These are phyloP conservation scores for Pseudomyrmex gracilis DNA, from an alignment of 1,140 invertebrate genomes.

Conservation along the genomic window DNA sequence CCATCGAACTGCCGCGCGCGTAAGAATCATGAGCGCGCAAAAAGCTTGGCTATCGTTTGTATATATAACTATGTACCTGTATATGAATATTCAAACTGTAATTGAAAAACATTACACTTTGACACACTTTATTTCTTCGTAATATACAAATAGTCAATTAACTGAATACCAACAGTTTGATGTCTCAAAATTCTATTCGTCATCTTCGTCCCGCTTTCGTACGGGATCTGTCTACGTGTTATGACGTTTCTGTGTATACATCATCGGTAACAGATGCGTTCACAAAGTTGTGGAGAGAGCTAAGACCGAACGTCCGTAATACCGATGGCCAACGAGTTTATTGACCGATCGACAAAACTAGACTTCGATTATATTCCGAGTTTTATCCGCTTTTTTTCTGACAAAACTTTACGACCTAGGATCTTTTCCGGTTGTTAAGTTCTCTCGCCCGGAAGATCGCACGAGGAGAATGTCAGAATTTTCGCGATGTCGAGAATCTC, in stretches of 20 bases:
- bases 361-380: slow-evolving; percentile 9
- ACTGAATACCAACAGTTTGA: slow-evolving; percentile 1
- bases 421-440: slow-evolving; percentile 58
- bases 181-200: slow-evolving; percentile 25
- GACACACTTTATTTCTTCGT: not conserved
- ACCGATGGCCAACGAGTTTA: slow-evolving; percentile 50
- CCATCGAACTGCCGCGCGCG: no score
- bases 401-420: slow-evolving; percentile 42
- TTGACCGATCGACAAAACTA: slow-evolving; percentile 62
- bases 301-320: slow-evolving; percentile 25
- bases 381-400: slow-evolving; percentile 32
- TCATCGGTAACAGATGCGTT: slow-evolving; percentile 35
- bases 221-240: slow-evolving; percentile 11
- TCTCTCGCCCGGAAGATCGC: slow-evolving; percentile 45
- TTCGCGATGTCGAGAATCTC: slow-evolving; percentile 39
- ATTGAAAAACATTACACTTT: no score
- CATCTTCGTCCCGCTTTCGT: slow-evolving; percentile 41
- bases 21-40: no score
- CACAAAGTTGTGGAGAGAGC: slow-evolving; percentile 12
- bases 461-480: slow-evolving; percentile 36
- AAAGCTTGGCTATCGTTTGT: no score
- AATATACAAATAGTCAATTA: not conserved
- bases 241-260: slow-evolving; percentile 23
- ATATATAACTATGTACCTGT: no score
- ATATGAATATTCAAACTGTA: no score